These are phyloP conservation scores for Galeopsomyia nigrocyanea DNA, from an alignment of 2,888 invertebrate species.

Conservation along the genomic window DNA sequence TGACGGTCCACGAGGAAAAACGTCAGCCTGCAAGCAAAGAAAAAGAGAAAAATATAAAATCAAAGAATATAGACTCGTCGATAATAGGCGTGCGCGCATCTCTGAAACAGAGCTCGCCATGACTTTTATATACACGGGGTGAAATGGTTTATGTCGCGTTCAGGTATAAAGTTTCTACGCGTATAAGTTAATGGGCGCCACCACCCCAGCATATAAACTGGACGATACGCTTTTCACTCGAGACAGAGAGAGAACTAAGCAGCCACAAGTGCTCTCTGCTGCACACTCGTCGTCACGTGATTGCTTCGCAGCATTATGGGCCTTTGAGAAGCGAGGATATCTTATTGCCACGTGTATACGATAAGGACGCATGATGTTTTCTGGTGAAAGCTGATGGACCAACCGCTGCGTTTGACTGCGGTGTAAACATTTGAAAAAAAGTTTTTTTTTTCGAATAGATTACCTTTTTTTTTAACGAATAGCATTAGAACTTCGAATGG, in stretches of 20 bases:
- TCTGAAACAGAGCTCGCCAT: slow-evolving; percentile 39
- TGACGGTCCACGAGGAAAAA: slow-evolving; percentile 68
- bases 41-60: slow-evolving; percentile 12
- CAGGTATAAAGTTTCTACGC: slow-evolving; percentile 64
- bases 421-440: no score
- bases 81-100: slow-evolving; percentile 35
- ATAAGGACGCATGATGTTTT: slow-evolving; percentile 18
- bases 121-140: slow-evolving; percentile 56
- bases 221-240: slow-evolving; percentile 48
- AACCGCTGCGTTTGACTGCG: no score
- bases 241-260: not conserved
- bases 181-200: slow-evolving; percentile 61
- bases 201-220: slow-evolving; percentile 51
- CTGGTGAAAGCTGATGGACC: not conserved
- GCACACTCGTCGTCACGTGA: slow-evolving; percentile 8
- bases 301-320: slow-evolving; percentile 34
- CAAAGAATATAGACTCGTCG: slow-evolving; percentile 6
- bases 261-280: slow-evolving; percentile 13
- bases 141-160: slow-evolving; percentile 57
- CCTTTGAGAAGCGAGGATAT: slow-evolving; percentile 29
- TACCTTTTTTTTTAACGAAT: slow-evolving; percentile 9
- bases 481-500: not conserved
- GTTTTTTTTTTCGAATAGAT: no score
- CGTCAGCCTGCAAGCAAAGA: slow-evolving; percentile 71
- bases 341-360: slow-evolving; percentile 30